Base-by-base conservation (phyloP, 2,797 vertebrate genomes). In the Mormyrops boulengeri region DNA sequence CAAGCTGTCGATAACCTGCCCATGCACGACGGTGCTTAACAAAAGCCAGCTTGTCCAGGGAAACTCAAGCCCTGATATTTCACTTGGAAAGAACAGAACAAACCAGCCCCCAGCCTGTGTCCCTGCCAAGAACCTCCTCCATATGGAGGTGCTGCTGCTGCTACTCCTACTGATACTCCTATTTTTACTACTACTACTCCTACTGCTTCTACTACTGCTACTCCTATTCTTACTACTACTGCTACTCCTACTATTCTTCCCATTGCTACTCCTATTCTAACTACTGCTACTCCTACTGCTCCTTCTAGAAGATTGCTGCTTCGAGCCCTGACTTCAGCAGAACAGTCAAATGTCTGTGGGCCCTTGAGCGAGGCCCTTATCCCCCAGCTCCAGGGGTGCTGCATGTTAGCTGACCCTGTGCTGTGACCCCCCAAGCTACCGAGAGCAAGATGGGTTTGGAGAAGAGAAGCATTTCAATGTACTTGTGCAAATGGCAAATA, bases 1-100 rank as follows among this genome's bases (percentile, higher is more conserved):
- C 86, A 49, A 89, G 60, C 87, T 90, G 89, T 91, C 90, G 89
- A 92, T 92, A 91, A 91, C 89, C 87, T 73, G 50, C 90, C 89
- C 89, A 90, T 85, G 89, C 69, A 88, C 49, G 57, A 90, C 91
- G 26, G 89, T 88, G 89, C 89, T 90, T 84, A 90, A 92, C 92
- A 91, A 92, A 91, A 91, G 89, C 90, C 80, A 66, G 84, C 88
- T 89, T 85, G 87, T 91, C 84, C 62, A 69, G 85, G 30, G 55
- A 77, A 87, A 44, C 19, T 26, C 19, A 60, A 69, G 47, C 19
- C 62, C 88, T 86, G 82, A 89, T 91, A 89, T 90, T 62, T 91
- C 89, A 92, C 26, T 89, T 84, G 41, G n/a, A 86, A 49, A 22
- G 50, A 88, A 34, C 50, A 57, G 26, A 41, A 73, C 30, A 55